phyloP scores from a whole-genome alignment of 1,140 invertebrate species.

The Cherax quadricarinatus region DNA sequence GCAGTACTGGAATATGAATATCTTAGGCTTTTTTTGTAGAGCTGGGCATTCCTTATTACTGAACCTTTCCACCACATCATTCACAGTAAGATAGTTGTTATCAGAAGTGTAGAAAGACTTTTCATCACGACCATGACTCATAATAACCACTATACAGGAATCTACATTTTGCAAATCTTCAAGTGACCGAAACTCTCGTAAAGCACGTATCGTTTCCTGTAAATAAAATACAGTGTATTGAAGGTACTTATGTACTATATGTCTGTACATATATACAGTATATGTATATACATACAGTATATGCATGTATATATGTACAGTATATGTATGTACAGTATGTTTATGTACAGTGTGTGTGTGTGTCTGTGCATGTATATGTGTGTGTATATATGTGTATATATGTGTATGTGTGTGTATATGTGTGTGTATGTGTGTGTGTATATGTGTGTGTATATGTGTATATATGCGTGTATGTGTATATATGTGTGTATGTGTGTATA shows the following conservation, averaged over 20 bases:
- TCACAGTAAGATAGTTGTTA: constrained; percentile 36
- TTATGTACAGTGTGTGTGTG: too few relatives aligned
- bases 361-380: too few relatives aligned
- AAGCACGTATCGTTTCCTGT: constrained; percentile 52
- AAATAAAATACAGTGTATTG: neutral
- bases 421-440: too few relatives aligned
- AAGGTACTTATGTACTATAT: neutral
- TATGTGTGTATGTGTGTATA: too few relatives aligned
- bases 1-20: constrained; percentile 65
- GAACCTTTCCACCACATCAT: constrained; percentile 53
- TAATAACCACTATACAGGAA: constrained; percentile 55
- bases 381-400: too few relatives aligned
- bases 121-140: constrained; percentile 59
- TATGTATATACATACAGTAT: neutral
- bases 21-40: constrained; percentile 54
- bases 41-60: constrained; percentile 40
- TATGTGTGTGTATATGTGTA: too few relatives aligned
- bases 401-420: too few relatives aligned
- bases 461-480: too few relatives aligned
- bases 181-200: constrained; percentile 30
- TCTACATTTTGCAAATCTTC: constrained; percentile 25
- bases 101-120: constrained; percentile 61
- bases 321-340: neutral
- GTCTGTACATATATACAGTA: neutral
- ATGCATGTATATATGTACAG: neutral